phyloP scores from a whole-genome alignment of 2,888 invertebrate species.

The Salticus scenicus region DNA sequence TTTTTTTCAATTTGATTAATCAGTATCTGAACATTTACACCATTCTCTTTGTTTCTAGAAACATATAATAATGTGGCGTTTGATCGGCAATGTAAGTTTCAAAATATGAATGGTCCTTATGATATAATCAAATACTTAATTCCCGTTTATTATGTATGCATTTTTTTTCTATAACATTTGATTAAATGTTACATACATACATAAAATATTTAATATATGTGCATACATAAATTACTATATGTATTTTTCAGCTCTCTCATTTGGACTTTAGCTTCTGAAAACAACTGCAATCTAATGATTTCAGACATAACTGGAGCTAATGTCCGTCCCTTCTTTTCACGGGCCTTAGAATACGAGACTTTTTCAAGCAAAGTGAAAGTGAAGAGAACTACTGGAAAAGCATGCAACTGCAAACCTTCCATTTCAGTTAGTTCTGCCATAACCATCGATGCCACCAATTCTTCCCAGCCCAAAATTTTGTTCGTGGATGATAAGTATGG shows the following conservation, averaged over 20 bases:
- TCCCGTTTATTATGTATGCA: too few relatives aligned
- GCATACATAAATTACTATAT: too few relatives aligned
- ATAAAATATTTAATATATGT: too few relatives aligned
- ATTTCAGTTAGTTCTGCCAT: slow-evolving; percentile 81
- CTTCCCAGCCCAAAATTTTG: slow-evolving; percentile 79
- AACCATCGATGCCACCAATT: slow-evolving; percentile 82
- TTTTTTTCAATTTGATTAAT: too few relatives aligned
- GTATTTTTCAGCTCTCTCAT: slow-evolving; percentile 81
- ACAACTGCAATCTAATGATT: slow-evolving; percentile 82
- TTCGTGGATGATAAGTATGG: slow-evolving; percentile 80
- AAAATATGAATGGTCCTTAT: too few relatives aligned
- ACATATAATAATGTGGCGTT: too few relatives aligned
- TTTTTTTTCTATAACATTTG: too few relatives aligned
- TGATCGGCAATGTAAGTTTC: too few relatives aligned
- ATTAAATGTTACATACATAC: too few relatives aligned
- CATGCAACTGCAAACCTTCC: slow-evolving; percentile 82
- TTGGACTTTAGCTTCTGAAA: slow-evolving; percentile 84
- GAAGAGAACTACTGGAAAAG: slow-evolving; percentile 33
- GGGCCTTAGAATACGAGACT: slow-evolving; percentile 1
- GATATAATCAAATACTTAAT: too few relatives aligned
- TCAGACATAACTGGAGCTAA: slow-evolving; percentile 75
- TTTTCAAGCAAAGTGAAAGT: slow-evolving; percentile 34
- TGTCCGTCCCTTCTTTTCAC: slow-evolving; percentile 64
- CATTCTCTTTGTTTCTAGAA: too few relatives aligned
- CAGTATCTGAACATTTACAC: too few relatives aligned